Evolutionary conservation across 2,888 invertebrate genomes (phyloP), one percentile per base, ranked within the genome.

Genomic region (Noctua fimbriata): DNA sequence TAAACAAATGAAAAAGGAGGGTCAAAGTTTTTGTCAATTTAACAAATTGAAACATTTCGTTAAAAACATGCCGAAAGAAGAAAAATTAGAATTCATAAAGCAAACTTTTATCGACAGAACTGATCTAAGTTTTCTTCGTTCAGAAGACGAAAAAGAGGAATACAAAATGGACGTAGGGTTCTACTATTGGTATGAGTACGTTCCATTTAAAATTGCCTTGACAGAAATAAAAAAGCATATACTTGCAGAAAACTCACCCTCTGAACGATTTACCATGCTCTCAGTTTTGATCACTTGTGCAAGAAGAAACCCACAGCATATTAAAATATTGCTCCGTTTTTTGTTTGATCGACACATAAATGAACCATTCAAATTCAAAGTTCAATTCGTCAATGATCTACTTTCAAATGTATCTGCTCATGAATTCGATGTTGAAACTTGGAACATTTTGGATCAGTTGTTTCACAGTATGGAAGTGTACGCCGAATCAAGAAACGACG

Each of bases 381-480:
- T 90, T 36, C 89, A 93, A n/a, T 95, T 96, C 78, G 85, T 95
- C 0, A 92, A 93, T 78, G 88, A 84, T 41, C 73, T 96, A 2
- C 66, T 96, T 16, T 88, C 89, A 3, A 86, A 92, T 83, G 91
- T 90, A 14, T 76, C 91, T 24, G 87, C 91, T 3, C 91, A 93
- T 55, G 86, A 85, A 71, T 92, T 93, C 67, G 91, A 94, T 72
- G 81, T 89, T 32, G 84, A 90, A 71, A 92, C 92, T 14, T 96
- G 96, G 96, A 89, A 84, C 44, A 87, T 93, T 73, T 86, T 96
- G 63, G 93, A 95, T 83, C 92, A 94, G 85, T 83, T 96, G 49
- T 96, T 95, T 73, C 90, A 92, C 65, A 95, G 95, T 81, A 91
- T 95, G 92, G 95, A 95, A 87, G 94, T 95, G 7, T 96, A 94